Base-by-base conservation (phyloP, 2,888 invertebrate genomes). In the Amblyjoppa fuscipennis region DNA sequence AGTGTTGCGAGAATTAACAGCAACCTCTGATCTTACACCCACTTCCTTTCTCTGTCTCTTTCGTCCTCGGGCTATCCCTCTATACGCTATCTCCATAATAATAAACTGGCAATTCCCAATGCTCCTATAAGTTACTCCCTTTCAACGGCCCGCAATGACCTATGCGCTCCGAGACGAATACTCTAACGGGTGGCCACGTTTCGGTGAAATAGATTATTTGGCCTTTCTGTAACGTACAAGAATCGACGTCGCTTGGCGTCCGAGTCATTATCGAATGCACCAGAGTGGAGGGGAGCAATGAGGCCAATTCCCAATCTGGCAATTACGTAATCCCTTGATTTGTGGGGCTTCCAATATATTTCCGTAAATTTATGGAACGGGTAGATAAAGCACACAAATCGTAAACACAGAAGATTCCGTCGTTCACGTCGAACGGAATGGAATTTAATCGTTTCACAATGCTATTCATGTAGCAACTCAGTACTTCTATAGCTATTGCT, bases 61-160 rank as follows among this genome's bases (percentile, higher is more conserved):
- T 5, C n/a, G 11, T 53, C 59, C 71, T 59, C 61, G 13, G 9
- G 7, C 45, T 59, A 78, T 91, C 90, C 91, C 92, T 90, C 90
- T 92, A 91, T 90, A 88, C 91, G 91, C 92, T 93, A 93, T 93
- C 93, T 93, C 92, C 92, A 92, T 94, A 93, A 94, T 94, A 93
- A 94, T 94, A 93, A 94, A 94, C 93, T 92, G 93, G 93, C 93
- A 93, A 94, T 94, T 93, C 94, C 94, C 94, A 94, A 93, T 94
- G 94, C 93, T 92, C 91, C 93, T 93, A 94, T 94, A 94, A 94
- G 90, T 94, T 93, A 93, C 93, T 93, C 93, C 92, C 93, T 93
- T 93, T 93, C 93, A 92, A 91, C 93, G 90, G 68, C n/a, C 90
- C 91, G 90, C 91, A 92, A 93, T 93, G 92, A 93, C 92, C 93